Base-by-base conservation (phyloP, 2,888 invertebrate species). In the Toxonevra muliebris region DNA sequence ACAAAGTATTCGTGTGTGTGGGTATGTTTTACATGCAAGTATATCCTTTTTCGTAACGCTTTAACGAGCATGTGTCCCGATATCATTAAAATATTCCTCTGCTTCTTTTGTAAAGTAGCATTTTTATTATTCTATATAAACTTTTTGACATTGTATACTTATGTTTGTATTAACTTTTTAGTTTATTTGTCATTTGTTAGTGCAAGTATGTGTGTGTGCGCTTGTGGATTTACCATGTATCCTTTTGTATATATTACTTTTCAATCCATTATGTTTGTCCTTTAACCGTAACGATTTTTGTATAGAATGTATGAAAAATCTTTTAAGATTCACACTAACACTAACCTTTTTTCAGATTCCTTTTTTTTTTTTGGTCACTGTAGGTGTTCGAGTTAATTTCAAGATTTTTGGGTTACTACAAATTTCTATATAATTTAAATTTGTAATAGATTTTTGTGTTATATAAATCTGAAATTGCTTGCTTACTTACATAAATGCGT, bases 231-330 rank as follows among this genome's bases (percentile, higher is more conserved):
- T 30, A 4, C 30, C 30, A 30, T 30, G 30, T 30, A 30, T 30
- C 30, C 30, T 7, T 75, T 75, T 72, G 69, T 69, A 53, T 68
- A 75, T 63, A 65, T 74, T 75, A 76, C 73, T 71, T 71, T 73
- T 55, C 76, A 71, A 76, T 76, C 77, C 72, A 78, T 78, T 78
- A 76, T 79, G 73, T 73, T 72, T 79, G 73, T 74, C 75, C 76
- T 76, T 71, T 73, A 76, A 76, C 76, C 80, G 79, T 80, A 79
- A 74, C 76, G 70, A 69, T 79, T 76, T 72, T 30, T 30, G 30
- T 30, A 4, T 30, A n/a, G n/a, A n/a, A n/a, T 30, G 30, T 7
- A 30, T 30, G 30, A 30, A 30, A 30, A 30, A 30, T 30, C 30
- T 30, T 30, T 30, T 7, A 30, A 30, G 30, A 30, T 30, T 30